phyloP scores from a whole-genome alignment of 2,797 vertebrate genomes.

The Emys orbicularis region DNA sequence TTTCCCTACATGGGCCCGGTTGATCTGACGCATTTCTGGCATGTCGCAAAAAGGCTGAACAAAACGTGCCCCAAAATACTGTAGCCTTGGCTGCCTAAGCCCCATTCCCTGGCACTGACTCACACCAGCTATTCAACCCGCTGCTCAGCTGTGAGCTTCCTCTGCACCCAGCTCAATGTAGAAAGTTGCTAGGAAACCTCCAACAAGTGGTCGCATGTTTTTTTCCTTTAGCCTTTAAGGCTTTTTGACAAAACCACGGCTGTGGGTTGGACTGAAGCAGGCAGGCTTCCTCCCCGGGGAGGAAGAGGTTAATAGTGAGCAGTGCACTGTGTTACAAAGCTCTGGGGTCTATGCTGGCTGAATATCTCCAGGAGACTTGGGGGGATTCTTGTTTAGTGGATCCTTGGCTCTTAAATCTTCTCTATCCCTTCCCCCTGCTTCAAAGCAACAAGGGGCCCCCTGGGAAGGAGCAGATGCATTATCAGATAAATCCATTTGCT shows the following conservation, averaged over 20 bases:
- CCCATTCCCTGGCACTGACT: background rate
- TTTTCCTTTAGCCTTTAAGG: rapidly evolving
- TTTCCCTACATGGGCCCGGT: background rate
- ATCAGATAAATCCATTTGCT: background rate
- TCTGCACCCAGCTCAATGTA: background rate
- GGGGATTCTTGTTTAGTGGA: background rate
- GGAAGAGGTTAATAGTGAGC: background rate
- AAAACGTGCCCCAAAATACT: background rate
- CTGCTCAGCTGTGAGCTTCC: background rate
- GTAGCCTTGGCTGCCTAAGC: background rate
- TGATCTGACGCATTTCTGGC: constrained; percentile 23
- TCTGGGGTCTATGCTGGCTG: background rate
- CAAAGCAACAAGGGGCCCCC: background rate
- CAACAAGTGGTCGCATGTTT: background rate
- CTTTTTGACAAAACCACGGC: rapidly evolving
- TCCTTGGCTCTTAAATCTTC: rapidly evolving
- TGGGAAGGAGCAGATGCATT: background rate
- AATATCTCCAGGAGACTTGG: background rate
- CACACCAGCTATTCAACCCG: background rate
- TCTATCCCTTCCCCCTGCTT: background rate
- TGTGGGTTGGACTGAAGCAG: background rate
- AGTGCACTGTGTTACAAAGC: rapidly evolving
- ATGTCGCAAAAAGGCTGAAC: background rate
- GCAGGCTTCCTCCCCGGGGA: background rate
- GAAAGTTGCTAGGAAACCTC: constrained; percentile 31